Evolutionary conservation across 2,797 vertebrate genomes (phyloP), one percentile per base, ranked within the genome.

Genomic region (Sebastes taczanowskii): DNA sequence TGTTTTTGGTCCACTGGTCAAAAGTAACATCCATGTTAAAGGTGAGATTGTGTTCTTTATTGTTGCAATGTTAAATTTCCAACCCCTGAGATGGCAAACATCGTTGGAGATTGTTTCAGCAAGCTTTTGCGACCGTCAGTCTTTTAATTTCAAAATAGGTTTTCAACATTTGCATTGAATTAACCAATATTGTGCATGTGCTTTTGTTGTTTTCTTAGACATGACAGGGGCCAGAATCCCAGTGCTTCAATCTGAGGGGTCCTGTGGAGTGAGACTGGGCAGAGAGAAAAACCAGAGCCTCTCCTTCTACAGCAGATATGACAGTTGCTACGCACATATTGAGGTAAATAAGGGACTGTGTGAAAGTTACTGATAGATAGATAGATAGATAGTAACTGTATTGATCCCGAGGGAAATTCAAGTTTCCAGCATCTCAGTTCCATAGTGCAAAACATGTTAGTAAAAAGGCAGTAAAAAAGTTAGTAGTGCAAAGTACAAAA

Each of bases 321-420:
- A 94, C 85, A 84, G 94, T 90, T 95, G 94, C 82, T 94, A 90
- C 13, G 67, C 85, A 46, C 81, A 55, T 8, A 52, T 86, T 22
- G 67, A 94, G 91, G 95, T 95, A 74, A 84, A 16, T 23, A 18
- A 23, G 9, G 6, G 25, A 6, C 23, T 63, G 22, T 6, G 2
- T 16, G 3, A 16, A 16, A 46, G 34, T 35, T 35, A 35, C 34
- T 35, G 34, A 35, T 35, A 11, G 34, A 35, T 35, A 4, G 34
- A 35, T 34, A 32, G 30, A 32, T 32, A 11, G 34, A 35, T 35
- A 35, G 34, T 35, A 35, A 35, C 34, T 1, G 0, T 35, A 1
- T 35, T 35, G 34, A 35, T 35, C 34, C 34, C 0, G 2, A 35
- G 34, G 34, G 34, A 35, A 35, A 35, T 35, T 35, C 34, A 35